Conservation (phyloP, 2,113 vertebrate genomes). For the Oryzias celebensis region DNA sequence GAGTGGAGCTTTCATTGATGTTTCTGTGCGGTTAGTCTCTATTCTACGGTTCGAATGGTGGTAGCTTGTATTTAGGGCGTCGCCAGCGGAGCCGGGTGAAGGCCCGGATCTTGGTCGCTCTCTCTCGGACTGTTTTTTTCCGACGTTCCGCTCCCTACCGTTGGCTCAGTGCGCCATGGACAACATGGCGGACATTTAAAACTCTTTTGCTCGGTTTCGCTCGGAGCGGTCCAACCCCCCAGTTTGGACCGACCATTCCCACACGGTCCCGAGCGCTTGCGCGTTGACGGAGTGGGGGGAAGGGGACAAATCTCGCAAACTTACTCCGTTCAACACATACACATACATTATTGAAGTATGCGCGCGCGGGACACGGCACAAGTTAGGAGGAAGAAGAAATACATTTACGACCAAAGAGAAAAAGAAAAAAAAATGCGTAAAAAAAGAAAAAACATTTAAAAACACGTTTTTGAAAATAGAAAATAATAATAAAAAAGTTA, state of each 20-base stretch:
- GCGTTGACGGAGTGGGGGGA: constrained; percentile 79
- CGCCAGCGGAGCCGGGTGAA: constrained; percentile 83
- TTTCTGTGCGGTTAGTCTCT: constrained; percentile 81
- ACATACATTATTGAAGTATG: constrained; percentile 41
- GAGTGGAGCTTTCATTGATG: constrained; percentile 92
- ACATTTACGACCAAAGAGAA: neutral
- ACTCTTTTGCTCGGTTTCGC: constrained; percentile 87
- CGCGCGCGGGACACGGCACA: too few relatives aligned
- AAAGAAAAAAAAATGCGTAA: neutral
- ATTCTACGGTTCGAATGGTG: constrained; percentile 68
- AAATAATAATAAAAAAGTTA: too few relatives aligned
- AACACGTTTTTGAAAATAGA: too few relatives aligned
- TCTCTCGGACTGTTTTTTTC: constrained; percentile 85
- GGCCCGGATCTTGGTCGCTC: constrained; percentile 86
- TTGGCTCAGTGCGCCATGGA: constrained; percentile 94
- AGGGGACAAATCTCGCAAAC: constrained; percentile 66
- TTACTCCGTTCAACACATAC: constrained; percentile 31
- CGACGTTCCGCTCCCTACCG: constrained; percentile 86
- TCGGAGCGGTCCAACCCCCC: constrained; percentile 90
- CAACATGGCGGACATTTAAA: constrained; percentile 99
- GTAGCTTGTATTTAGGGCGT: constrained; percentile 85
- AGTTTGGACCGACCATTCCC: constrained; percentile 85
- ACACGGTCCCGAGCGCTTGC: constrained; percentile 88
- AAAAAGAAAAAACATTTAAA: too few relatives aligned
- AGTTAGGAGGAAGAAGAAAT: neutral